Percentiles rank a stretch among this genome's conserved stretches.
Evolutionary conservation across 2,113 vertebrate genomes (phyloP).

Genomic region (Larimichthys polyactis): DNA sequence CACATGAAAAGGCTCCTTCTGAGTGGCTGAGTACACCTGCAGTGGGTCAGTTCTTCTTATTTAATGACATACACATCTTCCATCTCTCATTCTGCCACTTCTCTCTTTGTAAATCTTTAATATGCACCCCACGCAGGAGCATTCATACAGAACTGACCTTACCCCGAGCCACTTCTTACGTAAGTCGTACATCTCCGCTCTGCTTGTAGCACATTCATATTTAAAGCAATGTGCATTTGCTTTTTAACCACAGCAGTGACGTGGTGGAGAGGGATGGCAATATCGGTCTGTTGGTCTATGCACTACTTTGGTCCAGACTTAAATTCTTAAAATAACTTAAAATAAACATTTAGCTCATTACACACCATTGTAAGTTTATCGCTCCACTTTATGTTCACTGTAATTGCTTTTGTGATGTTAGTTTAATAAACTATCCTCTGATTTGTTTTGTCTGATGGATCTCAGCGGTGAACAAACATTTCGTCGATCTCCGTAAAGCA

Average conservation of each 20-base stretch:
- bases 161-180: conserved; percentile 29
- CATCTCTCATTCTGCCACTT: not conserved
- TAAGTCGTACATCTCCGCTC: conserved; percentile 31
- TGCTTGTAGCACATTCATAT: conserved; percentile 44
- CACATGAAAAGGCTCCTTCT: conserved; percentile 21
- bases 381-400: not conserved
- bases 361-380: not conserved
- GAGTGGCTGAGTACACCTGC: conserved; percentile 10
- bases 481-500: not conserved
- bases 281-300: no score
- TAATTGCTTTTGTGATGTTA: not conserved
- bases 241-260: not conserved
- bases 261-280: not conserved
- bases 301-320: not conserved
- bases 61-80: not conserved
- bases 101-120: conserved; percentile 47
- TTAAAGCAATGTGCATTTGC: conserved; percentile 44
- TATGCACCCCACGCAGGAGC: not conserved
- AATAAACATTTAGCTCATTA: no score
- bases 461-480: not conserved
- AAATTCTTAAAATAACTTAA: no score
- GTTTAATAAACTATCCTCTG: not conserved
- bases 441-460: not conserved
- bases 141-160: conserved; percentile 19
- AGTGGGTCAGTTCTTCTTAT: not conserved